A percentile compares a stretch with the other conserved stretches of the same genome.
Conservation (phyloP, 2,888 invertebrate species). For the Gymnosoma rotundatum region DNA sequence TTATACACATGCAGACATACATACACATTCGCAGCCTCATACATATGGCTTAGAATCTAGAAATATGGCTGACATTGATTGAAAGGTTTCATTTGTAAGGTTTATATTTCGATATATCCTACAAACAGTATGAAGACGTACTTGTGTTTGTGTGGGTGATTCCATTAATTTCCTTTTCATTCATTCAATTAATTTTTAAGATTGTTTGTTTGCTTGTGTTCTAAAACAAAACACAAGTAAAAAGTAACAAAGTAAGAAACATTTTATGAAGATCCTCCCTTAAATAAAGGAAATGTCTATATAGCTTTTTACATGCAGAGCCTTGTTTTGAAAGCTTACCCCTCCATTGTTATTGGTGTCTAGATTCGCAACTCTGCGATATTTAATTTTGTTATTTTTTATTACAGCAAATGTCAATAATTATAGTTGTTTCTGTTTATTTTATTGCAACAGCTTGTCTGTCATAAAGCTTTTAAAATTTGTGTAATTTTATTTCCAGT, state of each 20-base stretch:
- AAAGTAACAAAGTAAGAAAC: conserved; percentile 6
- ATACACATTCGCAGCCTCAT: background rate
- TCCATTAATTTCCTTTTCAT: conserved; percentile 14
- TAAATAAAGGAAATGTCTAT: conserved; percentile 17
- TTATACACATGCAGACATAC: background rate
- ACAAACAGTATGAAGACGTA: background rate
- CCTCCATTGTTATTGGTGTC: background rate
- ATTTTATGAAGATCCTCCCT: conserved; percentile 31
- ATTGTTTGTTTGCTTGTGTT: conserved; percentile 20
- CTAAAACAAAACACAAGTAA: background rate
- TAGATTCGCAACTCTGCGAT: conserved; percentile 15
- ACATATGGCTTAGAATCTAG: conserved; percentile 23
- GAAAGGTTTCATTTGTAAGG: conserved; percentile 61
- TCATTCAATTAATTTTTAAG: conserved; percentile 28
- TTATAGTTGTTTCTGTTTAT: conserved; percentile 57
- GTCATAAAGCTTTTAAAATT: conserved; percentile 52
- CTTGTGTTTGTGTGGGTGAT: background rate
- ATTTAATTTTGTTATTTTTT: conserved; percentile 25
- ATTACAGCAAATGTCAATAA: background rate
- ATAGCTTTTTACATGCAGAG: background rate
- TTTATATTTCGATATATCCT: conserved; percentile 3
- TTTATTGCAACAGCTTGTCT: conserved; percentile 60
- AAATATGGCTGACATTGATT: conserved; percentile 68
- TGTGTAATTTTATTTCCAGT: conserved; percentile 39
- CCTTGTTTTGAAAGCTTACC: background rate